Conservation (phyloP, 2,888 invertebrate species). For the Drosophila infuscata region DNA sequence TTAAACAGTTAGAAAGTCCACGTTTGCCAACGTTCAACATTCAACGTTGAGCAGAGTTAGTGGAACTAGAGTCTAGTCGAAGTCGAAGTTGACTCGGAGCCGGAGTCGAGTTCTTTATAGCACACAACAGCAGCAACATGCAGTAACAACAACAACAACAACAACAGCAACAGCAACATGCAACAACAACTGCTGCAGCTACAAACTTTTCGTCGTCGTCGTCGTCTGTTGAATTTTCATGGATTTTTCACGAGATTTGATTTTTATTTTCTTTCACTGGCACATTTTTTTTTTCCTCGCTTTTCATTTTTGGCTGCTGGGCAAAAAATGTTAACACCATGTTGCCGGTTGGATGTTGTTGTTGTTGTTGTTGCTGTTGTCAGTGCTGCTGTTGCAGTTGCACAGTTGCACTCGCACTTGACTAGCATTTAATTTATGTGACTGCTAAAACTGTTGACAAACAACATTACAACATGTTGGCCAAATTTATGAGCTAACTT, state of each 20-base stretch:
- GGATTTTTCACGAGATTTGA: slow-evolving; percentile 74
- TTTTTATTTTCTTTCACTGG: slow-evolving; percentile 18
- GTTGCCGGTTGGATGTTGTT: slow-evolving; percentile 53
- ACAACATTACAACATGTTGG: slow-evolving; percentile 78
- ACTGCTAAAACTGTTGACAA: slow-evolving; percentile 79
- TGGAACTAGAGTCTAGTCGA: slow-evolving; percentile 12
- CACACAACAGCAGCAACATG: slow-evolving; percentile 24
- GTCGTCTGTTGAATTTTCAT: slow-evolving; percentile 75
- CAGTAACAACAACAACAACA: slow-evolving; percentile 17
- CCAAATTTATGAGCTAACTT: slow-evolving; percentile 78
- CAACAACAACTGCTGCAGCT: slow-evolving; percentile 35
- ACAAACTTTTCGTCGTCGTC: slow-evolving; percentile 60
- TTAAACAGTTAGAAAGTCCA: slow-evolving; percentile 77
- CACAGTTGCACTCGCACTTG: slow-evolving; percentile 72
- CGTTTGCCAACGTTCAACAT: slow-evolving; percentile 37
- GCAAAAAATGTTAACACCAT: slow-evolving; percentile 78
- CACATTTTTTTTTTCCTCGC: slow-evolving; percentile 25
- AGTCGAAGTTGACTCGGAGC: slow-evolving; percentile 18
- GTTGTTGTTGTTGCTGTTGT: slow-evolving; percentile 36
- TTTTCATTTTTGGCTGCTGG: slow-evolving; percentile 59
- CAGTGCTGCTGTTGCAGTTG: slow-evolving; percentile 31
- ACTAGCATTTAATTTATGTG: slow-evolving; percentile 77
- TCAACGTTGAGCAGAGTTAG: background rate
- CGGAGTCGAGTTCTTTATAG: slow-evolving; percentile 72
- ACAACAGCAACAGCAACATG: slow-evolving; percentile 6